Percentiles rank a stretch among this genome's conserved stretches.
phyloP scores from a whole-genome alignment of 2,797 vertebrate genomes.

The Coluber constrictor region DNA sequence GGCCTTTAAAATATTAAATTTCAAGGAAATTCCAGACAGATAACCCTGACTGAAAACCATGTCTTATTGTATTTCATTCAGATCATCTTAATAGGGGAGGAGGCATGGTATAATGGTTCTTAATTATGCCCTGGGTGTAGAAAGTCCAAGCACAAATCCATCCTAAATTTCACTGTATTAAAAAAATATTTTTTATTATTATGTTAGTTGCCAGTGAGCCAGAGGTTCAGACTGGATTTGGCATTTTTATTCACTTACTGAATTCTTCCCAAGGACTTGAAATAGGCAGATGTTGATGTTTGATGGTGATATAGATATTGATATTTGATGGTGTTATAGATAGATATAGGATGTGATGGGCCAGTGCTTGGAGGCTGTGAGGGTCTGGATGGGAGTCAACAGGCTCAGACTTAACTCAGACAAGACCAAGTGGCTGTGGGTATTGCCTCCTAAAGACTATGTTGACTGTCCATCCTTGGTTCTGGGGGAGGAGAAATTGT shows the following conservation, averaged over 20 bases:
- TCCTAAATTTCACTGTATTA: background rate
- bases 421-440: no score
- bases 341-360: no score
- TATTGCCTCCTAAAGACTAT: no score
- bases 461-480: no score
- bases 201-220: background rate
- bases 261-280: background rate
- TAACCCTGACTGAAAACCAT: background rate
- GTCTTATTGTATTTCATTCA: background rate
- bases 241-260: background rate
- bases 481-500: no score
- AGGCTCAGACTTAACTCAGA: no score
- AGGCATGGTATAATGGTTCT: background rate
- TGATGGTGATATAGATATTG: background rate
- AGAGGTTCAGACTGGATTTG: background rate
- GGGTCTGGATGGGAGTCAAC: no score
- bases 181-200: background rate
- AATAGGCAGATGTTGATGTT: background rate
- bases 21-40: background rate
- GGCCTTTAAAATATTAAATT: constrained; percentile 12
- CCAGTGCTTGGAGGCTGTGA: no score
- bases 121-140: background rate
- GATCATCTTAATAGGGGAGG: background rate
- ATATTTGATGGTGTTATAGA: no score
- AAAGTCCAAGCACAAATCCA: background rate